Evolutionary conservation across 2,888 invertebrate species (phyloP).

Genomic region (Nomada goodeniana): DNA sequence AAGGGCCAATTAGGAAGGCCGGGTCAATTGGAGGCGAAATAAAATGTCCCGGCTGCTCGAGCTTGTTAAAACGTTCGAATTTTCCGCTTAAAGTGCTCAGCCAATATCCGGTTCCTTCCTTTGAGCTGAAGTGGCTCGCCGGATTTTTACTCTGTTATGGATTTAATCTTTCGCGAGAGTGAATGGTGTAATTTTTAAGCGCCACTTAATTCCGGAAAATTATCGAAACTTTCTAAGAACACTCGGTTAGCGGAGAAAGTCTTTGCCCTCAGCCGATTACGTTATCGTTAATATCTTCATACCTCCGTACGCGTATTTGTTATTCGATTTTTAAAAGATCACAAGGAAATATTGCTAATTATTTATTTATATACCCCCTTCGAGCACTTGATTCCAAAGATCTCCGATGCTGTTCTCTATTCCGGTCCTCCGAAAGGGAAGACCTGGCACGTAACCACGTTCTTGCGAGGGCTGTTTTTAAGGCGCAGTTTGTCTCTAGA

Average conservation of each 20-base stretch:
- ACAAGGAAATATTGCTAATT: too few species aligned
- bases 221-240: not conserved
- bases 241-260: too few species aligned
- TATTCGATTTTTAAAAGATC: too few species aligned
- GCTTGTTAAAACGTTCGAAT: conserved; percentile 34
- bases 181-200: conserved; percentile 24
- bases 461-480: conserved; percentile 20
- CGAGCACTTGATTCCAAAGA: not conserved
- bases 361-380: too few species aligned
- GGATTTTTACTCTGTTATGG: conserved; percentile 13
- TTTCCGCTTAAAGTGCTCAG: conserved; percentile 28
- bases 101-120: conserved; percentile 13
- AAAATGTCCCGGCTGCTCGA: conserved; percentile 6
- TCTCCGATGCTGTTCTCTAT: not conserved
- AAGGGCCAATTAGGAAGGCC: conserved; percentile 17
- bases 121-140: not conserved
- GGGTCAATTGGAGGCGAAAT: conserved; percentile 21
- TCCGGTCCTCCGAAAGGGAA: not conserved
- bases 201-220: not conserved
- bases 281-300: too few species aligned
- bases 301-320: too few species aligned
- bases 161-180: conserved; percentile 16
- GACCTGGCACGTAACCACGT: conserved; percentile 17
- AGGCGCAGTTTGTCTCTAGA: conserved; percentile 29
- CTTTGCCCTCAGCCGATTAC: too few species aligned